Evolutionary conservation across 2,797 vertebrate genomes (phyloP).

Genomic region (Mormyrops boulengeri): DNA sequence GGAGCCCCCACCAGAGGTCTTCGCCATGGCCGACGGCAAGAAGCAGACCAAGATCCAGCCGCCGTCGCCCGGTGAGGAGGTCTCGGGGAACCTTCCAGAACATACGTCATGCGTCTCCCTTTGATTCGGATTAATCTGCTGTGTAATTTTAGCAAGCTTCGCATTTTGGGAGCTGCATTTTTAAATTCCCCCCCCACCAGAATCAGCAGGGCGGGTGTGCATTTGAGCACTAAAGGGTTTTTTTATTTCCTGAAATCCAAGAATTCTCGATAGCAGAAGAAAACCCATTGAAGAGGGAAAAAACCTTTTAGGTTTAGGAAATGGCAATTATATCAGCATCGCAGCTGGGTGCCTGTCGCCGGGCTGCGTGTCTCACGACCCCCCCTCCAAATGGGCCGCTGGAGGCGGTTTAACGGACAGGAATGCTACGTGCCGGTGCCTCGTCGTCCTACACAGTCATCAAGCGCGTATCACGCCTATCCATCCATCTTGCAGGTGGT

Average conservation of each 20-base stretch:
- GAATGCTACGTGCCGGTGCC: background rate
- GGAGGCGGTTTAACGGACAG: background rate
- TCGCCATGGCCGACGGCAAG: slow-evolving; percentile 78
- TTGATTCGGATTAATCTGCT: background rate
- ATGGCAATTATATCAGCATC: background rate
- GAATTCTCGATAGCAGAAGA: background rate
- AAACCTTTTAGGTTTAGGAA: background rate
- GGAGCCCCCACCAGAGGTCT: slow-evolving; percentile 83
- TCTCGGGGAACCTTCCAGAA: background rate
- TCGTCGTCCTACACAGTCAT: slow-evolving; percentile 32
- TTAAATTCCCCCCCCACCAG: too few species aligned
- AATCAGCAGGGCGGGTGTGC: background rate
- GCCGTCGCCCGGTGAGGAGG: slow-evolving; percentile 83
- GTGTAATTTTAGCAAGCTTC: background rate
- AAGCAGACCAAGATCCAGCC: slow-evolving; percentile 95
- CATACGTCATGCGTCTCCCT: background rate
- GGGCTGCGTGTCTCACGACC: background rate
- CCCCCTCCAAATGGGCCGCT: background rate
- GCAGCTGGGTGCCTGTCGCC: background rate
- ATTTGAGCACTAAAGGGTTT: background rate
- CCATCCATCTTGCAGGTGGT: slow-evolving; percentile 57
- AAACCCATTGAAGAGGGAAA: background rate
- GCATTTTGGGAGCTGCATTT: background rate
- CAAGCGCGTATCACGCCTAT: slow-evolving; percentile 44
- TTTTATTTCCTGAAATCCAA: background rate